These are phyloP conservation scores for Xanthostigma xanthostigma DNA, from an alignment of 2,888 invertebrate species.

Conservation along the genomic window DNA sequence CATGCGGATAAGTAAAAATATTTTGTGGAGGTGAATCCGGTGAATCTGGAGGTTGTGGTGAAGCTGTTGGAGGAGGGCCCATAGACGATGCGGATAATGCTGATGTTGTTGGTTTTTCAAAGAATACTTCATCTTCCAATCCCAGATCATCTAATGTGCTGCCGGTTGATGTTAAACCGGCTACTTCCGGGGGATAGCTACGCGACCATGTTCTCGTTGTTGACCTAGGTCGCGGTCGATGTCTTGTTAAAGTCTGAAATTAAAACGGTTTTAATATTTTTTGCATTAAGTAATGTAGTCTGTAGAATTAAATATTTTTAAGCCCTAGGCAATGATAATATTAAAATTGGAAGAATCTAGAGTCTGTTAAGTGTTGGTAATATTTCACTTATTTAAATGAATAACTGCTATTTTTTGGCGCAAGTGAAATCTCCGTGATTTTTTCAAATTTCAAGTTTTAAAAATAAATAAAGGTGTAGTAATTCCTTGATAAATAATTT, in stretches of 20 bases:
- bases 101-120: constrained; percentile 33
- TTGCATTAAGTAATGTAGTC: too few species aligned
- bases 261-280: too few species aligned
- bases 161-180: constrained; percentile 1
- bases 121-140: constrained; percentile 41
- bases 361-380: too few species aligned
- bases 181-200: constrained; percentile 45
- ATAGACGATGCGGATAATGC: constrained; percentile 29
- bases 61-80: constrained; percentile 24
- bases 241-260: constrained; percentile 40
- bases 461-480: too few species aligned
- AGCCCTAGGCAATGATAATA: too few species aligned
- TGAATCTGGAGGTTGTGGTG: constrained; percentile 6
- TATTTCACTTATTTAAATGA: too few species aligned
- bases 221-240: constrained; percentile 42
- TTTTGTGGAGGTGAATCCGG: neutral
- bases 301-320: too few species aligned
- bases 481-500: too few species aligned
- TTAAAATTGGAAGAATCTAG: too few species aligned
- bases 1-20: neutral
- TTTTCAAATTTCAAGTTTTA: too few species aligned
- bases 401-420: too few species aligned
- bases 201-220: constrained; percentile 52
- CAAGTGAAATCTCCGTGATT: too few species aligned
- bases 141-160: constrained; percentile 5